Conservation (phyloP, 2,113 vertebrate species). For the Alexandromys fortis region DNA sequence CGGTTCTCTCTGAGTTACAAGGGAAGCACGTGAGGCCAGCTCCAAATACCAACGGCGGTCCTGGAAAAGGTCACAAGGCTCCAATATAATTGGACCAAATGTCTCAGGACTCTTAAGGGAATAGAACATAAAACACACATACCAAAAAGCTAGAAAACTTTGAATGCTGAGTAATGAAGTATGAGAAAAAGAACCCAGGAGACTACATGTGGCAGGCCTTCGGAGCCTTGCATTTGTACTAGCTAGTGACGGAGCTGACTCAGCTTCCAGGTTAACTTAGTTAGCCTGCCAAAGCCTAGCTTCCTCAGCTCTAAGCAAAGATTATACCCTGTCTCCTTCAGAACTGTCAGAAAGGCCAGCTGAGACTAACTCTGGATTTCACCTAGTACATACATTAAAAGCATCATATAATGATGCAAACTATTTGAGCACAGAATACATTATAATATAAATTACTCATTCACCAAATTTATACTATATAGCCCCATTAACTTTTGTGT, state of each 20-base stretch:
- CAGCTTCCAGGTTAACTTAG: not conserved
- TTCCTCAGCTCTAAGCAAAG: not conserved
- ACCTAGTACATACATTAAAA: not conserved
- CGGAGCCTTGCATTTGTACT: not conserved
- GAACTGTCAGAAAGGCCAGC: not conserved
- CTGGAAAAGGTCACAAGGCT: not conserved
- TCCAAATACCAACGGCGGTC: conserved; percentile 6
- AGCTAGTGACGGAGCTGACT: not conserved
- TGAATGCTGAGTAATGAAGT: not conserved
- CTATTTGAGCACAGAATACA: not conserved
- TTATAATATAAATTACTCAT: conserved; percentile 4
- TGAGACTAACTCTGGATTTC: not conserved
- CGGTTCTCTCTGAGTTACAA: conserved; percentile 19
- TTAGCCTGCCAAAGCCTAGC: not conserved
- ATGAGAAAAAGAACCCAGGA: not conserved
- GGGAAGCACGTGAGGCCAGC: not conserved
- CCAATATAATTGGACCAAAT: not conserved
- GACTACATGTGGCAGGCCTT: not conserved
- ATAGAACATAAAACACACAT: not conserved
- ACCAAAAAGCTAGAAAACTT: not conserved
- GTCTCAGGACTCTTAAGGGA: not conserved
- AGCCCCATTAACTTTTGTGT: not conserved
- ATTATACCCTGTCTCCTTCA: not conserved
- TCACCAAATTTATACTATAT: not conserved
- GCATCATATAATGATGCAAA: not conserved